Evolutionary conservation across 2,888 invertebrate genomes (phyloP).

Genomic region (Gymnocheta viridis): DNA sequence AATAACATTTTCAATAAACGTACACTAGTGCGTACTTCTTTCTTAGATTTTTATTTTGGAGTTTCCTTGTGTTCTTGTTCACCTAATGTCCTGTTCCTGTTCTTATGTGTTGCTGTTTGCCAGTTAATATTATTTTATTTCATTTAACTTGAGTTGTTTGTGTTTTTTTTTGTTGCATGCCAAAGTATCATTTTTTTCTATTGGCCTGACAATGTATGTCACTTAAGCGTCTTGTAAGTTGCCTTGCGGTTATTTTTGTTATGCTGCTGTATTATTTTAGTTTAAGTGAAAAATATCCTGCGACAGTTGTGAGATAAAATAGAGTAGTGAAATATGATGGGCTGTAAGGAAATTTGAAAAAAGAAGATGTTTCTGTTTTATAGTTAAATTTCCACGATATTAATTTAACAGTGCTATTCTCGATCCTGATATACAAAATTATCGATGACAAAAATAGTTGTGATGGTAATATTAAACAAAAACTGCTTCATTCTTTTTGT

Average conservation of each 20-base stretch:
- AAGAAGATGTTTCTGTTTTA: no score
- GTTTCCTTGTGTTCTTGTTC: constrained; percentile 26
- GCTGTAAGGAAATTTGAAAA: no score
- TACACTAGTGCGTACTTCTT: constrained; percentile 9
- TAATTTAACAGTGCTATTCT: no score
- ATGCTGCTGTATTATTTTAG: constrained; percentile 12
- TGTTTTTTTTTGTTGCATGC: not conserved
- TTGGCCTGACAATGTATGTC: constrained; percentile 52
- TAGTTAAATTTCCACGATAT: no score
- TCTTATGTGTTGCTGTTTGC: not conserved
- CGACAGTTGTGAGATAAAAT: not conserved
- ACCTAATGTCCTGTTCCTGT: constrained; percentile 19
- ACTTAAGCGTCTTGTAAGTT: constrained; percentile 52
- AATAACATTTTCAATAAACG: constrained; percentile 63
- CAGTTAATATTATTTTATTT: constrained; percentile 62
- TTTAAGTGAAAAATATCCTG: not conserved
- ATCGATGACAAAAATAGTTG: no score
- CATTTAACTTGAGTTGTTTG: constrained; percentile 2
- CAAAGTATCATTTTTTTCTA: constrained; percentile 47
- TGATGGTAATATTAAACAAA: no score
- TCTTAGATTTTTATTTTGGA: not conserved
- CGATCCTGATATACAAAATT: no score
- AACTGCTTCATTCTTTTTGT: no score
- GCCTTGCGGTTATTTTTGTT: constrained; percentile 16
- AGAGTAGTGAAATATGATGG: not conserved